Conservation (phyloP, 1,140 invertebrate genomes). For the Drosophila insularis region DNA sequence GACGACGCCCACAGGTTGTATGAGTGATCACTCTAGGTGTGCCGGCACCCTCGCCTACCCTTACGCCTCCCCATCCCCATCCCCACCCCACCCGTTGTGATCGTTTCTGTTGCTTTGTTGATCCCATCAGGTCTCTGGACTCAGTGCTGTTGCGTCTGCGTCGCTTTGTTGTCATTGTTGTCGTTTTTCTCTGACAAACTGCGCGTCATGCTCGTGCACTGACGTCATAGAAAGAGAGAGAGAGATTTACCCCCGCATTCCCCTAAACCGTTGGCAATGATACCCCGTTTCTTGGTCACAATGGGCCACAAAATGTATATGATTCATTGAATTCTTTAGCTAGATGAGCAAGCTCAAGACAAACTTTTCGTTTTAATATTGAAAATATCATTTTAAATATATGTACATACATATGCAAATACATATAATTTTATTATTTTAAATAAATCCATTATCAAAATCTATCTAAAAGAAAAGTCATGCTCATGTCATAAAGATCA, state of each 20-base stretch:
- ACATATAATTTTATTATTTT: too few relatives aligned
- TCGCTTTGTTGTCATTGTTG: background rate
- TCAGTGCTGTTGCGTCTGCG: constrained; percentile 58
- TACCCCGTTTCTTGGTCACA: constrained; percentile 3
- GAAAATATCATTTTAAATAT: too few relatives aligned
- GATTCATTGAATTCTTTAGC: constrained; percentile 18
- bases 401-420: too few relatives aligned
- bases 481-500: too few relatives aligned
- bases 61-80: constrained; percentile 1
- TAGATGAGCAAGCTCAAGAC: too few relatives aligned
- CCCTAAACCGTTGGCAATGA: too few relatives aligned
- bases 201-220: constrained; percentile 27
- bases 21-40: constrained; percentile 43
- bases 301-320: constrained; percentile 21
- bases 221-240: constrained; percentile 39
- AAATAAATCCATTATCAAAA: too few relatives aligned
- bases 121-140: constrained; percentile 7
- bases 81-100: background rate
- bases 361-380: too few relatives aligned
- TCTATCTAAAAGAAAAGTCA: too few relatives aligned
- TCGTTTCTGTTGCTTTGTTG: background rate
- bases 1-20: constrained; percentile 34
- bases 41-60: background rate
- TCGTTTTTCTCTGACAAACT: constrained; percentile 16
- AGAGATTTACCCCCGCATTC: background rate